A percentile compares a stretch with the other conserved stretches of the same genome.
Evolutionary conservation across 2,797 vertebrate species (phyloP).

Genomic region (Ctenochaetus hawaiiensis): DNA sequence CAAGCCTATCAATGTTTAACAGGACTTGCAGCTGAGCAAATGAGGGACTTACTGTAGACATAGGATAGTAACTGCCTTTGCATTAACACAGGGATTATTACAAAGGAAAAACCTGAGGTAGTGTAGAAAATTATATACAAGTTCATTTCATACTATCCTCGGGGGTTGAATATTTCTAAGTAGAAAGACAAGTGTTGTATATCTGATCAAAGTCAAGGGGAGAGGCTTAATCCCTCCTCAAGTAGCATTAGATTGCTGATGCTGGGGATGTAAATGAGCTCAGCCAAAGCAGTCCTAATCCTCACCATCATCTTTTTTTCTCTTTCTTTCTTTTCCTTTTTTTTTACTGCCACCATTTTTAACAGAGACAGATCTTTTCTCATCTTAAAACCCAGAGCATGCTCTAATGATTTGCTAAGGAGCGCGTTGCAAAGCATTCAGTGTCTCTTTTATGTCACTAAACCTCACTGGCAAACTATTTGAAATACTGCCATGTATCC

Average conservation of each 20-base stretch:
- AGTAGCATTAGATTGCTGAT: conserved; percentile 83
- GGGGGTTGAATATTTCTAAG: conserved; percentile 77
- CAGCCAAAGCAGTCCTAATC: conserved; percentile 80
- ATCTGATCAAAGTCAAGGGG: conserved; percentile 83
- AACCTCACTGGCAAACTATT: conserved; percentile 58
- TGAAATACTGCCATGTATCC: conserved; percentile 40
- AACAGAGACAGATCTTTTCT: conserved; percentile 52
- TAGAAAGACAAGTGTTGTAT: conserved; percentile 82
- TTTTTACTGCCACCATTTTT: conserved; percentile 61
- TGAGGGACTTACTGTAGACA: conserved; percentile 53
- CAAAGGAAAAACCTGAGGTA: conserved; percentile 72
- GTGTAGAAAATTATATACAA: conserved; percentile 71
- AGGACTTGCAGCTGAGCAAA: conserved; percentile 59
- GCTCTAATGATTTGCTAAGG: conserved; percentile 67
- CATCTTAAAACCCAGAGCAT: conserved; percentile 63
- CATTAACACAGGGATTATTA: conserved; percentile 71
- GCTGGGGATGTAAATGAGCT: conserved; percentile 83
- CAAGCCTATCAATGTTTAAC: conserved; percentile 58
- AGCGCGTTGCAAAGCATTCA: conserved; percentile 61
- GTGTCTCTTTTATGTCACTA: conserved; percentile 50
- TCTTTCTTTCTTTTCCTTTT: conserved; percentile 21
- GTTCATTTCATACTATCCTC: conserved; percentile 59
- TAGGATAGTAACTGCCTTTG: conserved; percentile 42
- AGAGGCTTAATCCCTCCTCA: conserved; percentile 81
- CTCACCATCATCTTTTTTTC: conserved; percentile 68